phyloP scores from a whole-genome alignment of 2,888 invertebrate genomes.

The Volucella inflata region DNA sequence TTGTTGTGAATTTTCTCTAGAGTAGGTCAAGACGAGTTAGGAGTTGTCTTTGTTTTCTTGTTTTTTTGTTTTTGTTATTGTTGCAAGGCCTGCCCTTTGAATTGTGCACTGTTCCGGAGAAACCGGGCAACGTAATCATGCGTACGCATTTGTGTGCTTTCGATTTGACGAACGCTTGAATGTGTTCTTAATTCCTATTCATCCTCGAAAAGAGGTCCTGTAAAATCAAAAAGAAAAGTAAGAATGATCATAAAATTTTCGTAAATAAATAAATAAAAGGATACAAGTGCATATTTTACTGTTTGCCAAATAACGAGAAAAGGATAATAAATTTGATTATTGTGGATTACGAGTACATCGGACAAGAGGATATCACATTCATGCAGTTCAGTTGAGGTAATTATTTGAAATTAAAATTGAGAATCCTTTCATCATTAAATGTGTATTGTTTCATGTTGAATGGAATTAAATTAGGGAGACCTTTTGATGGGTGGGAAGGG shows the following conservation, averaged over 20 bases:
- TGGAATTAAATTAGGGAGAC: background rate
- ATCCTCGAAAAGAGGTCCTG: slow-evolving; percentile 43
- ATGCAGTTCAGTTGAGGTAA: slow-evolving; percentile 30
- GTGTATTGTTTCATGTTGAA: background rate
- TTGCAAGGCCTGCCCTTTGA: too few species aligned
- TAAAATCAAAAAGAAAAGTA: slow-evolving; percentile 28
- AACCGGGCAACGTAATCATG: slow-evolving; percentile 39
- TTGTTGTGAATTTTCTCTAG: slow-evolving; percentile 60
- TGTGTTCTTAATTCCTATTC: slow-evolving; percentile 35
- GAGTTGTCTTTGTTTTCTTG: background rate
- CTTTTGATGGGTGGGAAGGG: background rate
- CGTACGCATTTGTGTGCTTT: slow-evolving; percentile 32
- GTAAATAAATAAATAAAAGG: slow-evolving; percentile 12
- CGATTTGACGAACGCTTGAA: slow-evolving; percentile 31
- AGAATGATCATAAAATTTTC: background rate
- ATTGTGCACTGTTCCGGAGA: slow-evolving; percentile 24
- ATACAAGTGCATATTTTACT: slow-evolving; percentile 47
- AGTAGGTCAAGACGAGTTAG: slow-evolving; percentile 68
- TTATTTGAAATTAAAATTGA: slow-evolving; percentile 4
- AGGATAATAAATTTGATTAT: slow-evolving; percentile 25
- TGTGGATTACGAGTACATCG: slow-evolving; percentile 50
- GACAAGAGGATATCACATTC: slow-evolving; percentile 37
- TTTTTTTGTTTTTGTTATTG: too few species aligned
- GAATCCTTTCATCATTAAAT: background rate
- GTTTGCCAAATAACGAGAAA: slow-evolving; percentile 27